These are phyloP conservation scores for Trileptium ribeirensis DNA, from an alignment of 2,888 invertebrate genomes.

Conservation along the genomic window DNA sequence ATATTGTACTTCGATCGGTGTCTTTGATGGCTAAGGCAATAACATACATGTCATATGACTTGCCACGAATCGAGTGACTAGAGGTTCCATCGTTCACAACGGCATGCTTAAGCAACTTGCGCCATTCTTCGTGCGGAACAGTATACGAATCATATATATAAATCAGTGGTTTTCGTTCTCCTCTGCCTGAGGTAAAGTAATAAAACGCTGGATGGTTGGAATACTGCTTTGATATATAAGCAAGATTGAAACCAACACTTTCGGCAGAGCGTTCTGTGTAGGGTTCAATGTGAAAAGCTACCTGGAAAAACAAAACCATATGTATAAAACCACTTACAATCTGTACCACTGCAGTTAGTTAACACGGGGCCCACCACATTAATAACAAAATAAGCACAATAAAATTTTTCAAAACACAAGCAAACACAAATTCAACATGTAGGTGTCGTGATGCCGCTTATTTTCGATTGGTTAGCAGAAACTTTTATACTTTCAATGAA, in stretches of 20 bases:
- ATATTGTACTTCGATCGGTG: constrained; percentile 53
- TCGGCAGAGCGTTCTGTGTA: constrained; percentile 53
- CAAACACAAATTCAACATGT: no score
- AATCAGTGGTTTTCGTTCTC: constrained; percentile 57
- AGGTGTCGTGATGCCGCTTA: no score
- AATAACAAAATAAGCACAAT: no score
- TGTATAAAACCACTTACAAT: no score
- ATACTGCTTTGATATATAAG: constrained; percentile 54
- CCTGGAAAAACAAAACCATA: no score
- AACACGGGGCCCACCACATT: no score
- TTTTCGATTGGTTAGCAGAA: no score
- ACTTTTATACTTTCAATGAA: no score
- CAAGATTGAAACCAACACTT: constrained; percentile 47
- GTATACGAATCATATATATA: constrained; percentile 64
- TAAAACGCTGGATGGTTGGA: constrained; percentile 60
- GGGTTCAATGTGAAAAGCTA: constrained; percentile 55
- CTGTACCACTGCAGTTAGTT: no score
- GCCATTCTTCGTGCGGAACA: constrained; percentile 58
- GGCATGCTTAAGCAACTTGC: neutral
- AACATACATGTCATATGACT: constrained; percentile 58
- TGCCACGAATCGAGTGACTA: neutral
- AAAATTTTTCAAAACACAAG: no score
- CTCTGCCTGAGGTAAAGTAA: constrained; percentile 42
- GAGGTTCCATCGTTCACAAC: neutral
- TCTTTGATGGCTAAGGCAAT: constrained; percentile 60